Percentiles rank a stretch among this genome's conserved stretches.
These are phyloP conservation scores for Parazoanthus atlanticus DNA, from an alignment of 92 coral and sea anemone genomes.

Conservation along the genomic window DNA sequence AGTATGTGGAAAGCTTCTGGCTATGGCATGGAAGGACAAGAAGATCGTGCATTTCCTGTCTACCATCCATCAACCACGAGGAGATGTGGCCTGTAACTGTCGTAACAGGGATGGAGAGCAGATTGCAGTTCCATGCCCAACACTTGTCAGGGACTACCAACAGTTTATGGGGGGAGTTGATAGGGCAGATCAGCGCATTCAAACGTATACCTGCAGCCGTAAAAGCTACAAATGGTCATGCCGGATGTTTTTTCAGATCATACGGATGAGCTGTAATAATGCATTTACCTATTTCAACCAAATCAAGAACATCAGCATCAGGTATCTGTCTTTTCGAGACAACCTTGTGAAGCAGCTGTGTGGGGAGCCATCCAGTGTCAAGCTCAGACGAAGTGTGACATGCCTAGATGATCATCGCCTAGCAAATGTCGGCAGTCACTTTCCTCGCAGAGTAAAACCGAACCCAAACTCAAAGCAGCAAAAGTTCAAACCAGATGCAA, in stretches of 20 bases:
- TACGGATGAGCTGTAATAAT: conserved; percentile 19
- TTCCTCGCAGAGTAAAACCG: not conserved
- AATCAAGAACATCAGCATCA: not conserved
- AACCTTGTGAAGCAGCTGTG: conserved; percentile 17
- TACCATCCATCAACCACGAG: conserved; percentile 41
- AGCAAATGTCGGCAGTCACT: conserved; percentile 14
- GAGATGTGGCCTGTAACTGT: not conserved
- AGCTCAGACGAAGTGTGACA: conserved; percentile 4
- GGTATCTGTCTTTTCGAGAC: conserved; percentile 6
- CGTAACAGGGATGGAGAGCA: conserved; percentile 9
- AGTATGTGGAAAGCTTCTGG: conserved; percentile 4
- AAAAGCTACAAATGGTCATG: too few species aligned
- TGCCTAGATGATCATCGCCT: not conserved
- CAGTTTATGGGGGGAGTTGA: conserved; percentile 26
- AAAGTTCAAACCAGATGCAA: conserved; percentile 7
- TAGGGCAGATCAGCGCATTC: conserved; percentile 24
- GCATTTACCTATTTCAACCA: not conserved
- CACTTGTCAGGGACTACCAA: conserved; percentile 25
- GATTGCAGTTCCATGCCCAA: not conserved
- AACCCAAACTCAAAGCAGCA: conserved; percentile 14
- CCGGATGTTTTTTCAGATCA: too few species aligned
- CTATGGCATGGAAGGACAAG: conserved; percentile 33
- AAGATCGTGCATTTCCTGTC: conserved; percentile 1
- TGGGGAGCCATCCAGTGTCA: not conserved
- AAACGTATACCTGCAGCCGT: too few species aligned